Evolutionary conservation across 2,797 vertebrate genomes (phyloP).

Genomic region (Eurystomus glaucurus): DNA sequence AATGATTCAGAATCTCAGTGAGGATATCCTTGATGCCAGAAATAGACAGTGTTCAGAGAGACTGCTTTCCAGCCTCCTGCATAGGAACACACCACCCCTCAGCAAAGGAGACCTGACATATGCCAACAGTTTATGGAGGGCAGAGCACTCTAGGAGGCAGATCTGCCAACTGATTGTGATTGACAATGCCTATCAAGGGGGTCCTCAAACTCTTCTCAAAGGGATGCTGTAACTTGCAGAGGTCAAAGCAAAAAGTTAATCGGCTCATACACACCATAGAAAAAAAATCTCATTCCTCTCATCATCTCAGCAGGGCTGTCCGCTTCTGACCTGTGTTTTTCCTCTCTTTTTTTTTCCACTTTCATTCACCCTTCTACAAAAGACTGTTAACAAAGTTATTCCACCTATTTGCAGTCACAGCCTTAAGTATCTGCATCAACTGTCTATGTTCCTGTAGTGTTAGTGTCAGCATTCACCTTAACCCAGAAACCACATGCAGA

Average conservation of each 20-base stretch:
- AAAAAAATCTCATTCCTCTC: constrained; percentile 4
- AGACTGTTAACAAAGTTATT: neutral
- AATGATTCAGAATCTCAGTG: neutral
- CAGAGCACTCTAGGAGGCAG: neutral
- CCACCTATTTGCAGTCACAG: neutral
- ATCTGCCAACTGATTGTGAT: rapidly evolving
- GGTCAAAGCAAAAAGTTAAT: constrained; percentile 23
- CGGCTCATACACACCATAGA: neutral
- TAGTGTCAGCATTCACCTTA: neutral
- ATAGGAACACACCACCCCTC: neutral
- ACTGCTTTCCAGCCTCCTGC: neutral
- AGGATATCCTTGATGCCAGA: neutral
- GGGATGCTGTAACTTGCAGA: neutral
- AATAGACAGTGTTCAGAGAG: neutral
- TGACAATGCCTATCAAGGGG: neutral
- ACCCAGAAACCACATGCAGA: neutral
- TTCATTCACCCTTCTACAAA: constrained; percentile 13
- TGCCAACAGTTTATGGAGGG: rapidly evolving
- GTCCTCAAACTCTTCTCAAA: neutral
- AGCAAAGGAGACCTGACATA: neutral
- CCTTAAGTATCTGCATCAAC: neutral
- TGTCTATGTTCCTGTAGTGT: neutral
- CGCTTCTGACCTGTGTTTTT: neutral
- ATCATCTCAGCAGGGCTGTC: neutral
- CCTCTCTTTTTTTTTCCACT: neutral